Evolutionary conservation across 1,140 invertebrate species (phyloP).

Genomic region (Camponotus floridanus): DNA sequence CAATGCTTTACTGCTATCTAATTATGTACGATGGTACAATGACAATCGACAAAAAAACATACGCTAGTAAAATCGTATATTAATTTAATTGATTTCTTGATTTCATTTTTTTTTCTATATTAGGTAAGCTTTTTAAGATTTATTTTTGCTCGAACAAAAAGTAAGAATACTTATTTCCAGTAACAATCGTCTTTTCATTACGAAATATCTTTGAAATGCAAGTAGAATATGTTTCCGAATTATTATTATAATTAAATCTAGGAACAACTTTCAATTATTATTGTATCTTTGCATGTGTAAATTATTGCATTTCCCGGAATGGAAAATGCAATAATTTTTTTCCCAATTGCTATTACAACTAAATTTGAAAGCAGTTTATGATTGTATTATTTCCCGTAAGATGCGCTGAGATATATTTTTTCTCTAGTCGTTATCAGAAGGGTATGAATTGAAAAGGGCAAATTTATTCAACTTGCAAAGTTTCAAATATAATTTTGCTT

Average conservation of each 20-base stretch:
- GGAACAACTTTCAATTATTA: not conserved
- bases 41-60: conserved; percentile 4
- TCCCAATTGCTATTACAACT: too few species aligned
- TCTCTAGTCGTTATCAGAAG: too few species aligned
- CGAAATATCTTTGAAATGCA: too few species aligned
- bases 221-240: too few species aligned
- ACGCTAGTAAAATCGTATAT: not conserved
- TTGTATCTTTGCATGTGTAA: not conserved
- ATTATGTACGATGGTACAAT: not conserved
- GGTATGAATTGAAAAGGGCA: not conserved
- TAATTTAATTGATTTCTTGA: conserved; percentile 6
- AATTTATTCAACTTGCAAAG: not conserved
- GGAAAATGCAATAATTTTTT: not conserved
- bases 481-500: not conserved
- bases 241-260: too few species aligned
- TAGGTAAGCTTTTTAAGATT: conserved; percentile 15
- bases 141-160: not conserved
- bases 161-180: not conserved
- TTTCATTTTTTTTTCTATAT: not conserved
- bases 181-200: too few species aligned
- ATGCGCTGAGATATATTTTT: too few species aligned
- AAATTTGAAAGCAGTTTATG: too few species aligned
- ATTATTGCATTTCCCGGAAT: not conserved
- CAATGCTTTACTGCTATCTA: not conserved
- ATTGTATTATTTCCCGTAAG: too few species aligned